A percentile compares a stretch with the other conserved stretches of the same genome.
Evolutionary conservation across 2,797 vertebrate genomes (phyloP).

Genomic region (Heliangelus exortis): DNA sequence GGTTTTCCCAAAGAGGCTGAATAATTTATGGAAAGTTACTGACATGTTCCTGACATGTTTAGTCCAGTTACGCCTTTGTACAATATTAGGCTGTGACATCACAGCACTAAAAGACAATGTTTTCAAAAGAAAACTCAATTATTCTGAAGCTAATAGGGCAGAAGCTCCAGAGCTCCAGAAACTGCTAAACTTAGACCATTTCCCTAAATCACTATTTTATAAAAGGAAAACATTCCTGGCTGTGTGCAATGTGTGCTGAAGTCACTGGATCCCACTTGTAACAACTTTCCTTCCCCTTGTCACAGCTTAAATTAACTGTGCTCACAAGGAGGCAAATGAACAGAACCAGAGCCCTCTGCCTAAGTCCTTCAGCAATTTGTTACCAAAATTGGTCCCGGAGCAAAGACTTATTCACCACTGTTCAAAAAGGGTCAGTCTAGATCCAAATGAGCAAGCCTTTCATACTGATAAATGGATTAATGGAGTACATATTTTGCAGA

Average conservation of each 20-base stretch:
- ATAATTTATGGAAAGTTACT: conserved; percentile 73
- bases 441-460: background rate
- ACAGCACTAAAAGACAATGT: conserved; percentile 29
- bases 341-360: background rate
- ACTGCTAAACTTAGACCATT: conserved; percentile 11
- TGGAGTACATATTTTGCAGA: background rate
- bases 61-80: conserved; percentile 59
- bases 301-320: conserved; percentile 35
- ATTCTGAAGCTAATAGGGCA: conserved; percentile 5
- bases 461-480: background rate
- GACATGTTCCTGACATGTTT: conserved; percentile 72
- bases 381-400: background rate
- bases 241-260: conserved; percentile 55
- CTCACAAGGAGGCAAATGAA: background rate
- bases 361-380: background rate
- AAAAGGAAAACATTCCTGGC: conserved; percentile 64
- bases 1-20: conserved; percentile 69
- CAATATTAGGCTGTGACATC: conserved; percentile 50
- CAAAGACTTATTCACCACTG: background rate
- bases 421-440: background rate
- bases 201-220: background rate
- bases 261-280: conserved; percentile 59
- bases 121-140: conserved; percentile 31
- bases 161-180: conserved; percentile 45
- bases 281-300: conserved; percentile 53